Conservation (phyloP, 2,797 vertebrate genomes). For the Alcedo quadribrachys region DNA sequence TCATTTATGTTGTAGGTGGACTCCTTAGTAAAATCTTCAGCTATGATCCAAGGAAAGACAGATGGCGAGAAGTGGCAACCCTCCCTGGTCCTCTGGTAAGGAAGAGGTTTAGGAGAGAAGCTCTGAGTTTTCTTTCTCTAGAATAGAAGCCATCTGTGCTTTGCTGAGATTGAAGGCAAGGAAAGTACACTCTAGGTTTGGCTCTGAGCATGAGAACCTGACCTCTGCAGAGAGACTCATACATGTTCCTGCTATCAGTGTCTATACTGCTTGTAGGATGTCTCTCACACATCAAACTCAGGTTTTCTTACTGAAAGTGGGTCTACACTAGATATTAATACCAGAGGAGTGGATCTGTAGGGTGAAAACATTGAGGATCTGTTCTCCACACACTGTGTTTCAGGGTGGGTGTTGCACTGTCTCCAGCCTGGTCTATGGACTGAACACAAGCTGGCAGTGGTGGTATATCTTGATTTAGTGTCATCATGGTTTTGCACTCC, state of each 20-base stretch:
- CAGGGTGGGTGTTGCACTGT: neutral
- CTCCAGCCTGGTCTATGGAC: neutral
- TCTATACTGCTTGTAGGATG: neutral
- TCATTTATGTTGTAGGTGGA: constrained; percentile 82
- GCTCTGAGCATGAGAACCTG: fast-evolving
- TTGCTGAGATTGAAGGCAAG: neutral
- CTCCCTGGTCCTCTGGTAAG: constrained; percentile 82
- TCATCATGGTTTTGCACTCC: neutral
- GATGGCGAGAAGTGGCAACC: constrained; percentile 76
- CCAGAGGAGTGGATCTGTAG: neutral
- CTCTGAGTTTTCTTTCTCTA: neutral
- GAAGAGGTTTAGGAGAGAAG: neutral
- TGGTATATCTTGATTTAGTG: neutral
- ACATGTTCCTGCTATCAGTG: fast-evolving
- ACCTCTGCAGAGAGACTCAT: neutral
- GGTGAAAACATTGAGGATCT: neutral
- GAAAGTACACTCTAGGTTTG: neutral
- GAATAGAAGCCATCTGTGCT: neutral
- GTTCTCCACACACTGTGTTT: neutral
- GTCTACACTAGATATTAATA: neutral
- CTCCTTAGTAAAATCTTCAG: constrained; percentile 80
- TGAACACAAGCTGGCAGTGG: fast-evolving
- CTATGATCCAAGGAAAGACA: constrained; percentile 73
- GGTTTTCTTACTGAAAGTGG: neutral
- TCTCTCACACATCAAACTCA: neutral